Conservation (phyloP, 2,797 vertebrate species). For the Vultur gryphus region DNA sequence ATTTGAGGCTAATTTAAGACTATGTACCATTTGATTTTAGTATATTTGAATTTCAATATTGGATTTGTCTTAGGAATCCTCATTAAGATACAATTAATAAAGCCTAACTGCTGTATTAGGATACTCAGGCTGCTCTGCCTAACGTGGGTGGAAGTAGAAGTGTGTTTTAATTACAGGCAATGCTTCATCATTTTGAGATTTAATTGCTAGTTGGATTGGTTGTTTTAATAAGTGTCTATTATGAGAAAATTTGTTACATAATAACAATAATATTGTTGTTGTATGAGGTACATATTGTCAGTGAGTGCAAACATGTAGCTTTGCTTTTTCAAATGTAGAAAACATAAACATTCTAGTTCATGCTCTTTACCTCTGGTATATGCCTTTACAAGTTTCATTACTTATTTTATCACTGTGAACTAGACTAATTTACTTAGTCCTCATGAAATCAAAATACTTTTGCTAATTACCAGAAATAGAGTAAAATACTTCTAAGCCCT, state of each 20-base stretch:
- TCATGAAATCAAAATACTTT: neutral
- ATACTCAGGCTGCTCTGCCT: neutral
- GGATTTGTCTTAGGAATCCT: neutral
- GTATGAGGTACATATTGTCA: neutral
- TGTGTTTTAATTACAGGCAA: conserved; percentile 7
- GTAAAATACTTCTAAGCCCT: neutral
- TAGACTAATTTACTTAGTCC: neutral
- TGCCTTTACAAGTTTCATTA: neutral
- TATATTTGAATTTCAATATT: neutral
- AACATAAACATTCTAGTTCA: neutral
- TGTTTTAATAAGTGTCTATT: neutral
- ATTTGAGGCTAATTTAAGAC: neutral
- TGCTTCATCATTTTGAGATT: neutral
- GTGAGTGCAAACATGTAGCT: neutral
- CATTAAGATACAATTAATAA: conserved; percentile 39
- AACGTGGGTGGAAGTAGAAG: neutral
- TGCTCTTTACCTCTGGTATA: neutral
- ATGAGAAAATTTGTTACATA: neutral
- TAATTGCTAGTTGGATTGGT: conserved; percentile 10
- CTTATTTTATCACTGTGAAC: neutral
- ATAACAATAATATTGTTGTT: neutral
- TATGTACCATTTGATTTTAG: neutral
- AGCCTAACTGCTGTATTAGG: neutral
- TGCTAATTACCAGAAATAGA: neutral
- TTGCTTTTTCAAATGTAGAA: neutral